Conservation (phyloP, 1,140 invertebrate species). For the Drosophila albomicans region DNA sequence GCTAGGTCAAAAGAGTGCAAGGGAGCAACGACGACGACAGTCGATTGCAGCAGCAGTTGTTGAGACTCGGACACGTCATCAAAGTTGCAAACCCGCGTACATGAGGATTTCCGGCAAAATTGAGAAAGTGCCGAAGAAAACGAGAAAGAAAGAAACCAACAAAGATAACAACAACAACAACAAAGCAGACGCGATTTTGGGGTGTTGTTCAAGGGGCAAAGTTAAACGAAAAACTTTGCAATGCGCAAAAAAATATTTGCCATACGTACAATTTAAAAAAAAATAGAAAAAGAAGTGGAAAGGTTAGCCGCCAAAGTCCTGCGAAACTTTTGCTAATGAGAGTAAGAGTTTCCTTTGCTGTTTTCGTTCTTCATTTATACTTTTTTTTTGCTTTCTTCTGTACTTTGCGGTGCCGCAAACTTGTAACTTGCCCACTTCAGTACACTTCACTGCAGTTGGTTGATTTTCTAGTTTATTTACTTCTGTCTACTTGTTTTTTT, state of each 20-base stretch:
- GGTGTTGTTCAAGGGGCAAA: constrained; percentile 16
- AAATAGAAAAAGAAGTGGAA: constrained; percentile 39
- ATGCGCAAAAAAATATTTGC: constrained; percentile 53
- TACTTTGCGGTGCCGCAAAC: constrained; percentile 51
- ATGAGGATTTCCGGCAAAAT: constrained; percentile 54
- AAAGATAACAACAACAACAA: constrained; percentile 13
- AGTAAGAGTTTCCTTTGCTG: constrained; percentile 69
- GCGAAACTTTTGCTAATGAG: constrained; percentile 73
- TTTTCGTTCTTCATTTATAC: constrained; percentile 18
- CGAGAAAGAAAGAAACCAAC: constrained; percentile 20
- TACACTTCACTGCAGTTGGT: constrained; percentile 26
- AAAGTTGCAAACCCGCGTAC: constrained; percentile 57
- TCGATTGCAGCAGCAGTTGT: constrained; percentile 50
- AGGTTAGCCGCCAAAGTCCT: constrained; percentile 53
- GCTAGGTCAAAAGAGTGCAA: not conserved
- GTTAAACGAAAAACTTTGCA: constrained; percentile 75
- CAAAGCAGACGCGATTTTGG: not conserved
- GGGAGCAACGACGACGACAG: not conserved
- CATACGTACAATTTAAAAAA: constrained; percentile 38
- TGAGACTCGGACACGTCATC: constrained; percentile 54
- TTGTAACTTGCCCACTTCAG: constrained; percentile 58
- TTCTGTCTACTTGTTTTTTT: constrained; percentile 29
- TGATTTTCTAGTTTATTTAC: constrained; percentile 47
- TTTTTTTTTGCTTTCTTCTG: not conserved
- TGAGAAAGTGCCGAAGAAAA: constrained; percentile 60